A percentile compares a stretch with the other conserved stretches of the same genome.
These are phyloP conservation scores for Sebastes schlegelii DNA, from an alignment of 2,113 vertebrate species.

Conservation along the genomic window DNA sequence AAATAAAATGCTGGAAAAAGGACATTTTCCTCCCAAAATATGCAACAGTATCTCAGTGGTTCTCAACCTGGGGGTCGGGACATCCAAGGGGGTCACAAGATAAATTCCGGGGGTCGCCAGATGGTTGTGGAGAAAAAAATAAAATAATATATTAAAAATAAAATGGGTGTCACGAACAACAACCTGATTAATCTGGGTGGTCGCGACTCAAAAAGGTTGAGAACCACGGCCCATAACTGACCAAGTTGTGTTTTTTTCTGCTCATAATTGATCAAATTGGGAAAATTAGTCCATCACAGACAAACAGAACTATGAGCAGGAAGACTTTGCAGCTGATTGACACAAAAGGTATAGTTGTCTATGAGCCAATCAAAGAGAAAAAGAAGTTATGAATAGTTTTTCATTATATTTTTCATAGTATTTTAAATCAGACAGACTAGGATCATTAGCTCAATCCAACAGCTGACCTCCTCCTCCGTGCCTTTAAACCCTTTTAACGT, in stretches of 20 bases:
- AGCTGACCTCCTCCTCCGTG: constrained; percentile 39
- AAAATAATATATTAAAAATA: too few species aligned
- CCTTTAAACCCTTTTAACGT: constrained; percentile 32
- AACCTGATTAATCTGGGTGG: too few species aligned
- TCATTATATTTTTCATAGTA: background rate
- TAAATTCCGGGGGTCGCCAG: too few species aligned
- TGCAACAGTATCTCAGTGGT: background rate
- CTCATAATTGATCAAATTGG: background rate
- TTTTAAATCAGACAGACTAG: constrained; percentile 10
- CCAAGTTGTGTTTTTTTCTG: too few species aligned
- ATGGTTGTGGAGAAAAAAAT: too few species aligned
- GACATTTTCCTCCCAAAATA: background rate
- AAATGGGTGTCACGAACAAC: too few species aligned
- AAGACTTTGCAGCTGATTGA: background rate
- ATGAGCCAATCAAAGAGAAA: too few species aligned
- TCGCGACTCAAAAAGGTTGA: too few species aligned
- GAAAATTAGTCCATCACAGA: background rate
- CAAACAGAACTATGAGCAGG: too few species aligned
- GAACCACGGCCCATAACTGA: too few species aligned
- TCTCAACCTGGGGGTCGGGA: too few species aligned
- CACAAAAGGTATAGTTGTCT: background rate
- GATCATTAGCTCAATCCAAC: constrained; percentile 33
- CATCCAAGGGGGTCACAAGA: too few species aligned
- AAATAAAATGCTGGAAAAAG: background rate
- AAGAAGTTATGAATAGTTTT: background rate